A percentile compares a stretch with the other conserved stretches of the same genome.
These are phyloP conservation scores for Columba guinea DNA, from an alignment of 2,797 vertebrate species.

Conservation along the genomic window DNA sequence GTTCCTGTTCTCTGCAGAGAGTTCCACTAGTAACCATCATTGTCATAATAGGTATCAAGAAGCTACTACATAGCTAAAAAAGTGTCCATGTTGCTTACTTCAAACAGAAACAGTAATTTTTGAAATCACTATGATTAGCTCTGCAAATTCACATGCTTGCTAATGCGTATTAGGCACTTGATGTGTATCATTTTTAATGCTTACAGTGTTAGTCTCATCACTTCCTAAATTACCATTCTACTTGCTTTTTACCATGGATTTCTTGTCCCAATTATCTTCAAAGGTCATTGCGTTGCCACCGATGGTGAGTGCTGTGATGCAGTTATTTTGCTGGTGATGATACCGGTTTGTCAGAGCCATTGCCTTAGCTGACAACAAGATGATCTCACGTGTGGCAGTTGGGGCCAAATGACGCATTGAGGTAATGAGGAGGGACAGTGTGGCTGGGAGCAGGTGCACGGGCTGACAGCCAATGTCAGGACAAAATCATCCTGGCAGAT, in stretches of 20 bases:
- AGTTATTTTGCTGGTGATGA: background rate
- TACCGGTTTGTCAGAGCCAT: background rate
- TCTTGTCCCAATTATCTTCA: background rate
- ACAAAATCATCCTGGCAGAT: background rate
- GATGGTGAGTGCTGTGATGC: background rate
- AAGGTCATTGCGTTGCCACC: background rate
- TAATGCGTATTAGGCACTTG: background rate
- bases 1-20: background rate
- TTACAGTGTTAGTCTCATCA: accelerated
- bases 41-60: background rate
- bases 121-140: background rate
- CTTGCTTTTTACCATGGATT: background rate
- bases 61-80: background rate
- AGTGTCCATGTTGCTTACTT: background rate
- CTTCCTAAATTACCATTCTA: background rate
- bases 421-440: background rate
- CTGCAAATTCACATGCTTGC: background rate
- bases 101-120: background rate
- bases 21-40: background rate
- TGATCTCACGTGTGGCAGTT: accelerated
- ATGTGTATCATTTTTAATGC: background rate
- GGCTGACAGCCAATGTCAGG: background rate
- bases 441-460: background rate
- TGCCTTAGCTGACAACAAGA: background rate
- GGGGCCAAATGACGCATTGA: background rate